Evolutionary conservation across 2,888 invertebrate genomes (phyloP).

Genomic region (Bimastos eiseni): DNA sequence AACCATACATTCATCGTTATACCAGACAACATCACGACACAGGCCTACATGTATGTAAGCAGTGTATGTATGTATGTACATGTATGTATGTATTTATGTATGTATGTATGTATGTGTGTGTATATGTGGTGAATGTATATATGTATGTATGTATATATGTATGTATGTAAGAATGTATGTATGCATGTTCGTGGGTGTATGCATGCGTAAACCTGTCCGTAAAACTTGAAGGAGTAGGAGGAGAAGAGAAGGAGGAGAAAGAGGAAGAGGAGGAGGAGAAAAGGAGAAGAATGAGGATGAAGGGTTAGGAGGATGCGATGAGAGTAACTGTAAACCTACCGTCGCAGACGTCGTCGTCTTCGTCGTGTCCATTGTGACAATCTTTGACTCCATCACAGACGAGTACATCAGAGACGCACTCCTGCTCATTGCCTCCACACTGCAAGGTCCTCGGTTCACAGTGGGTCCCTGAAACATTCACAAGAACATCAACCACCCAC

Average conservation of each 20-base stretch:
- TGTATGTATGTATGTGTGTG: not conserved
- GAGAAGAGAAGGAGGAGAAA: not conserved
- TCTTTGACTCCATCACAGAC: conserved; percentile 33
- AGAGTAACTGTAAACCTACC: not conserved
- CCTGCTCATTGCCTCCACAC: conserved; percentile 27
- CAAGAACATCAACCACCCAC: not conserved
- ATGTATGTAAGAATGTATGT: not conserved
- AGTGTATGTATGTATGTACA: not conserved
- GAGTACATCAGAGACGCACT: conserved; percentile 23
- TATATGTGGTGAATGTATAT: not conserved
- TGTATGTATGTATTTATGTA: not conserved
- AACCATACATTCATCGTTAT: not conserved
- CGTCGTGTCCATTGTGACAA: conserved; percentile 28
- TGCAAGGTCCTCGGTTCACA: not conserved
- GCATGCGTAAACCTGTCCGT: too few relatives aligned
- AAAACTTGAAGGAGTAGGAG: not conserved
- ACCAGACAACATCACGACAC: not conserved
- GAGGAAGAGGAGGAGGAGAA: not conserved
- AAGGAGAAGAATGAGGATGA: not conserved
- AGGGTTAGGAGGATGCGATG: not conserved
- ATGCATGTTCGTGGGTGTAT: too few relatives aligned
- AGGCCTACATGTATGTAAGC: not conserved
- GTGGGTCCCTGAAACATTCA: not conserved
- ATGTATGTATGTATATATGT: not conserved
- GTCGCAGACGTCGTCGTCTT: conserved; percentile 19